Percentiles rank a stretch among this genome's conserved stretches.
Conservation (phyloP, 2,113 vertebrate species). For the Phoxinus phoxinus region DNA sequence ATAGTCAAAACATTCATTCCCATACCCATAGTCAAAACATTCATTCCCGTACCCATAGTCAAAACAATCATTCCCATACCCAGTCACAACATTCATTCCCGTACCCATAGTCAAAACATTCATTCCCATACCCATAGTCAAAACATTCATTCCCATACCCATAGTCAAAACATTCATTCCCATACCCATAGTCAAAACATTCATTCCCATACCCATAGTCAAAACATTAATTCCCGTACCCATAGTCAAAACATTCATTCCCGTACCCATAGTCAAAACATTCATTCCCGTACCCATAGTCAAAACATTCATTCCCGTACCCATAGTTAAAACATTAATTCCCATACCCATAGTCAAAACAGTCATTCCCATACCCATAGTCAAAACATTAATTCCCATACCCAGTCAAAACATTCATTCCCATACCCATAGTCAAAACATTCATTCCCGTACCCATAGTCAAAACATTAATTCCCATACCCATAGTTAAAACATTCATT, state of each 20-base stretch:
- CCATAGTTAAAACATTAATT: background rate
- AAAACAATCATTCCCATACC: too few relatives aligned
- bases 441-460: background rate
- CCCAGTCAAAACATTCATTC: too few relatives aligned
- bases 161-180: background rate
- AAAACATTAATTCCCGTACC: too few relatives aligned
- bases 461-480: too few relatives aligned
- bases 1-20: too few relatives aligned
- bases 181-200: background rate
- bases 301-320: background rate
- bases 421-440: background rate
- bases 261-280: background rate
- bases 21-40: background rate
- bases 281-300: background rate
- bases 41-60: background rate
- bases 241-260: too few relatives aligned
- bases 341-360: too few relatives aligned
- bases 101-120: background rate
- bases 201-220: background rate
- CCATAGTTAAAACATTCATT: too few relatives aligned
- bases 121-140: background rate
- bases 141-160: background rate
- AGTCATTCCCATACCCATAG: background rate
- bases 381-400: too few relatives aligned
- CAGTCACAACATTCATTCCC: too few relatives aligned